Base-by-base conservation (phyloP, 2,797 vertebrate genomes). In the Ctenosaura bakeri region DNA sequence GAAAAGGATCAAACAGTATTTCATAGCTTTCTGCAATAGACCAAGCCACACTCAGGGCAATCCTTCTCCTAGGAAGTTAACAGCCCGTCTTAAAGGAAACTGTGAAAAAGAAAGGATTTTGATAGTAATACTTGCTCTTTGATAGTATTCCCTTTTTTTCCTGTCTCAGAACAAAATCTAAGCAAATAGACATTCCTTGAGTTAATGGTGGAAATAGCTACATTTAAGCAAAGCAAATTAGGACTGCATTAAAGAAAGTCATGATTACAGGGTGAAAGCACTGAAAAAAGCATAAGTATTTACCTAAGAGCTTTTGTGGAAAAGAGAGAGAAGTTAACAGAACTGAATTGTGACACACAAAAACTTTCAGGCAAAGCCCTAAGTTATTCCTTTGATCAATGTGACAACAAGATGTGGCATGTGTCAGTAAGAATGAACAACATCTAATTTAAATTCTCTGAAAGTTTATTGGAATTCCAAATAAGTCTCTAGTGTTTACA, bases 361-460 rank as follows among this genome's bases (percentile, higher is more conserved):
- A 64, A 87, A n/a, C 26, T 35, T 74, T 87, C 38, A 78, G 38
- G 24, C 24, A 77, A 74, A 64, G 9, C 14, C 46, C 26, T 71
- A 69, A 80, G 22, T 69, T 52, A 79, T 38, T 80, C 78, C 62
- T 88, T 88, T 88, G 20, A 87, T 52, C 85, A 78, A 24, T 78
- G 66, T 69, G 84, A 74, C 84, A 77, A 29, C 71, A 79, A 79
- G 76, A 69, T 52, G 77, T 26, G 26, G 24, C 76, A 69, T 69
- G 84, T 56, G 32, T 35, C 71, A 86, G 83, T 50, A 50, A 69
- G 66, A 85, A 50, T 85, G 73, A 64, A 42, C 52, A 59, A 76
- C 18, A 10, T 52, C 83, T 52, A 32, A 64, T 26, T 86, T n/a
- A 74, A 32, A 42, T 42, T 46, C 35, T 64, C 73, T 64, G 56